A percentile compares a stretch with the other conserved stretches of the same genome.
phyloP scores from a whole-genome alignment of 30 jellyfish, hydroid and myxozoan genomes.

The Cassiopea andromeda region DNA sequence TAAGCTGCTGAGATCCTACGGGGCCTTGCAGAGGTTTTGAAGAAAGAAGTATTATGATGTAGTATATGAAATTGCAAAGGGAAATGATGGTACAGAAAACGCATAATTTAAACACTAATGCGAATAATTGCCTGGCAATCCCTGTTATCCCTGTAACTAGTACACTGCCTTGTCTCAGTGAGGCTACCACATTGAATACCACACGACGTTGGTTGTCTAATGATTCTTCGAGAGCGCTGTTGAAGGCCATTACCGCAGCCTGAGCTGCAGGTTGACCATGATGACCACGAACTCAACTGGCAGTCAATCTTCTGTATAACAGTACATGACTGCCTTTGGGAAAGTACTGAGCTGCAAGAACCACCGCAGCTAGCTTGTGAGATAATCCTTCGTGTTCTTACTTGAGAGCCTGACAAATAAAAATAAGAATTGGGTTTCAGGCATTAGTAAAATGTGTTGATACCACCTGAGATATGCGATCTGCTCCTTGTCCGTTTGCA shows the following conservation, averaged over 20 bases:
- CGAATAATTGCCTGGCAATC: constrained; percentile 72
- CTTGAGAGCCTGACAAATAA: constrained; percentile 60
- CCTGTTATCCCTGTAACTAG: constrained; percentile 75
- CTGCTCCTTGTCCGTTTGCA: too few species aligned
- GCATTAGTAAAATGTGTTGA: too few species aligned
- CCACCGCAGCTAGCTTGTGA: constrained; percentile 84
- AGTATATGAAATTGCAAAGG: too few species aligned
- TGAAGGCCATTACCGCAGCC: constrained; percentile 88
- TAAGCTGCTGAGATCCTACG: too few species aligned
- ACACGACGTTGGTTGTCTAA: constrained; percentile 60
- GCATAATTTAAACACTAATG: background rate
- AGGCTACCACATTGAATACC: constrained; percentile 78
- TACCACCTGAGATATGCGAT: too few species aligned
- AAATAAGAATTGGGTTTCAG: background rate
- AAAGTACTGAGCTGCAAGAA: constrained; percentile 51
- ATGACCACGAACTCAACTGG: constrained; percentile 78
- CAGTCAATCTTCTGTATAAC: constrained; percentile 73
- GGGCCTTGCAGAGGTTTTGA: too few species aligned
- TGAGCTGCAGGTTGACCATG: constrained; percentile 85
- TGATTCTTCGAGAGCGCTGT: constrained; percentile 68
- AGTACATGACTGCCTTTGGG: constrained; percentile 76
- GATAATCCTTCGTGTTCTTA: constrained; percentile 66
- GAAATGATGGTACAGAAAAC: too few species aligned
- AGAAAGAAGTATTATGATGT: too few species aligned
- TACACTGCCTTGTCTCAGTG: constrained; percentile 57